These are phyloP conservation scores for Rhipidura dahli DNA, from an alignment of 2,113 vertebrate genomes.

Conservation along the genomic window DNA sequence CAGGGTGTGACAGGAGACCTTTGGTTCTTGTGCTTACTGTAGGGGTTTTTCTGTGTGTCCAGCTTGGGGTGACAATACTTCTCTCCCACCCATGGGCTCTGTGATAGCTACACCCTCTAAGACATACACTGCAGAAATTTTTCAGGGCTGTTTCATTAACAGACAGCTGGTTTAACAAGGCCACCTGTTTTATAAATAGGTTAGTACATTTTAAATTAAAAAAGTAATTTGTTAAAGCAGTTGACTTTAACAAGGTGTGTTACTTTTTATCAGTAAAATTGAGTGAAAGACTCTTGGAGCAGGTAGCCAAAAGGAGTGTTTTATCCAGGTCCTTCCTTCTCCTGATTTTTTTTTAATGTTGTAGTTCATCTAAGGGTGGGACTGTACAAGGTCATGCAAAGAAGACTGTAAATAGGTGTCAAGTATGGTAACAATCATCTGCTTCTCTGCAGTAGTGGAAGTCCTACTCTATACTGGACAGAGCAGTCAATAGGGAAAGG, in stretches of 20 bases:
- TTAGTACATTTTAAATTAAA: slow-evolving; percentile 1
- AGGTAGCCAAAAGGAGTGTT: background rate
- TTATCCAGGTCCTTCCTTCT: background rate
- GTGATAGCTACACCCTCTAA: background rate
- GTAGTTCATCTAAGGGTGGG: background rate
- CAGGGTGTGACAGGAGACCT: slow-evolving; percentile 26
- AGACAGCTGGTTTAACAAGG: background rate
- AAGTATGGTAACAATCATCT: background rate
- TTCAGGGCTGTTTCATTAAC: background rate
- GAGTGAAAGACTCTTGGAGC: background rate
- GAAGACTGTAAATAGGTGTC: background rate
- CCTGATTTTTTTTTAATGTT: background rate
- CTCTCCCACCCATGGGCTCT: background rate
- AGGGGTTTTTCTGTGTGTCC: background rate
- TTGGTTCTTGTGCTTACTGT: background rate
- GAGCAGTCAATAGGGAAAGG: background rate
- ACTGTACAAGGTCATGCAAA: background rate
- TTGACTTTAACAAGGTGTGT: background rate
- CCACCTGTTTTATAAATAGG: background rate
- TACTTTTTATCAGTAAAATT: background rate
- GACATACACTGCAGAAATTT: background rate
- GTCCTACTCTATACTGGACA: background rate
- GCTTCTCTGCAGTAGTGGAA: background rate
- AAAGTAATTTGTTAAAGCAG: background rate
- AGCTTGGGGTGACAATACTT: background rate